Conservation (phyloP, 2,113 vertebrate genomes). For the Dasyprocta punctata region DNA sequence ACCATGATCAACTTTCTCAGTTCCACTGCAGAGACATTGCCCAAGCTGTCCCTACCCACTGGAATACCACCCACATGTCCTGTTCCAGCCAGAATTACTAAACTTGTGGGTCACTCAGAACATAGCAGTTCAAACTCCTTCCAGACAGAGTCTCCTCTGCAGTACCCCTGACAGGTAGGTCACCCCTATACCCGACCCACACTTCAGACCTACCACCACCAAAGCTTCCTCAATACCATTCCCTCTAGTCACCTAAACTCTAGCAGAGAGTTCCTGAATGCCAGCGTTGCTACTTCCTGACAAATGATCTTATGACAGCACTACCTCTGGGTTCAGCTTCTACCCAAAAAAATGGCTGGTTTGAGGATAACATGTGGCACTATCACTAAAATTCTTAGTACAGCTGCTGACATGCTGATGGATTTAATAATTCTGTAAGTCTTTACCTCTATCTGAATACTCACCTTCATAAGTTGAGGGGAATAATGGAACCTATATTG, state of each 20-base stretch:
- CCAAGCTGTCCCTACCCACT: background rate
- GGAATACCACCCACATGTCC: background rate
- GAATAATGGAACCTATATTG: background rate
- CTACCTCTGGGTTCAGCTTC: background rate
- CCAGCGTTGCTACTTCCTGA: background rate
- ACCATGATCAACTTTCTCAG: background rate
- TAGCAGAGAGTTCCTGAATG: background rate
- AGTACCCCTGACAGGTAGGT: background rate
- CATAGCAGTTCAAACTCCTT: background rate
- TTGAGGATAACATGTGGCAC: conserved; percentile 15
- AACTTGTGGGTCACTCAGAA: background rate
- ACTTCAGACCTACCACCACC: background rate
- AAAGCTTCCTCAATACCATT: background rate
- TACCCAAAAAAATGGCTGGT: background rate
- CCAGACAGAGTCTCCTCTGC: background rate
- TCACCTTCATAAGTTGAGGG: conserved; percentile 13
- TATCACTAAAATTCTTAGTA: background rate
- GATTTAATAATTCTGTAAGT: background rate
- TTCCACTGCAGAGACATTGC: background rate
- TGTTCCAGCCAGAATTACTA: background rate
- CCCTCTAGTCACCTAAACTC: background rate
- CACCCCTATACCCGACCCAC: background rate
- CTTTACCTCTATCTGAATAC: background rate
- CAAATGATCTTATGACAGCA: background rate
- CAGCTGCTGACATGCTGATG: background rate